A percentile compares a stretch with the other conserved stretches of the same genome.
Evolutionary conservation across 2,888 invertebrate genomes (phyloP).

Genomic region (Diaphora mendica): DNA sequence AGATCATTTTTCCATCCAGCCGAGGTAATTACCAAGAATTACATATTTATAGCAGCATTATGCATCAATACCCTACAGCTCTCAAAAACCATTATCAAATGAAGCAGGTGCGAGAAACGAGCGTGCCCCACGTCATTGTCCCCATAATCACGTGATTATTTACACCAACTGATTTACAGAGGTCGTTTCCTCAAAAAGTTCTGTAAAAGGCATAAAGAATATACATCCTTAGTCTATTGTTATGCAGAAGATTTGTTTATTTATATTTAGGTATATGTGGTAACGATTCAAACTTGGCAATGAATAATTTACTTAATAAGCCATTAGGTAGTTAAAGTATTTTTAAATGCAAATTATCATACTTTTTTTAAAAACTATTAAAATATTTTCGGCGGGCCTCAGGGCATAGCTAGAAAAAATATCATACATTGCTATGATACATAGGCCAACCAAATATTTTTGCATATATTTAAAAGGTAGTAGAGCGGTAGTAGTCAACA

Average conservation of each 20-base stretch:
- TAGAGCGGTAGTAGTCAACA: no score
- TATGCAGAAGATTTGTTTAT: background rate
- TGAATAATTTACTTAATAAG: background rate
- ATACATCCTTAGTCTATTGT: background rate
- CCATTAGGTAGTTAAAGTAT: background rate
- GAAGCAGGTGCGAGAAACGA: background rate
- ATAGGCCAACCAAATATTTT: background rate
- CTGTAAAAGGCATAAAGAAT: background rate
- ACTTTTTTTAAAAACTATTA: no score
- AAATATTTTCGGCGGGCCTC: background rate
- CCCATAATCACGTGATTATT: background rate
- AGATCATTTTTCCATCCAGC: background rate
- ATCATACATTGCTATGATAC: background rate
- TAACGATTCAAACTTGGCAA: background rate
- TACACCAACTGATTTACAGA: background rate
- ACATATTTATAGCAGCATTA: background rate
- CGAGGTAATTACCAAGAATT: background rate
- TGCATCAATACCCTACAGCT: background rate
- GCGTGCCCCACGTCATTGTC: background rate
- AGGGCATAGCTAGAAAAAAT: background rate
- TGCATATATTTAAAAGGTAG: background rate
- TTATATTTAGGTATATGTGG: background rate
- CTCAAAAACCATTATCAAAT: background rate
- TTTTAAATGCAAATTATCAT: constrained; percentile 2
- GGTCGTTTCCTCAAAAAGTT: background rate